Evolutionary conservation across 2,113 vertebrate species (phyloP).

Genomic region (Nibea albiflora): DNA sequence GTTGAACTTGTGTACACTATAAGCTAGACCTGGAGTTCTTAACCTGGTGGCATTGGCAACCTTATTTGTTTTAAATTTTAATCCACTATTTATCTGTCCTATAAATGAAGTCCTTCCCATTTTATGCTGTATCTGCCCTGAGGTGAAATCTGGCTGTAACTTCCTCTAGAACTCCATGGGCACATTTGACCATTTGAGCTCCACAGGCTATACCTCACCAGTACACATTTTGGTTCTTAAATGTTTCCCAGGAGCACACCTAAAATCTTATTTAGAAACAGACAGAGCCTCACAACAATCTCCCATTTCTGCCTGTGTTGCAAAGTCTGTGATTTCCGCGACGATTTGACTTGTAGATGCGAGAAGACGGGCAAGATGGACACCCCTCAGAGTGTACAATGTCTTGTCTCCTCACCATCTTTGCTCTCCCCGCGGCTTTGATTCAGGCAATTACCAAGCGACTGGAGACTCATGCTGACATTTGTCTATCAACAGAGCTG

Average conservation of each 20-base stretch:
- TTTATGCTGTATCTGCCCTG: neutral
- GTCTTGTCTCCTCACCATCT: slow-evolving; percentile 43
- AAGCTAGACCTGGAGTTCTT: neutral
- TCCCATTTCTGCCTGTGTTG: neutral
- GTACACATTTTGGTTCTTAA: neutral
- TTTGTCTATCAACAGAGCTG: slow-evolving; percentile 83
- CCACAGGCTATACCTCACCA: neutral
- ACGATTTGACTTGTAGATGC: slow-evolving; percentile 69
- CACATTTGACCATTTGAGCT: neutral
- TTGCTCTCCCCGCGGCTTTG: slow-evolving; percentile 62
- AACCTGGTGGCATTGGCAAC: neutral
- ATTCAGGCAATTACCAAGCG: slow-evolving; percentile 81
- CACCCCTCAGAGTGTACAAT: slow-evolving; percentile 25
- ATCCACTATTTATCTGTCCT: neutral
- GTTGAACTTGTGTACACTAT: neutral
- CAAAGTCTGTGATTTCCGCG: slow-evolving; percentile 34
- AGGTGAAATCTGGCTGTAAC: neutral
- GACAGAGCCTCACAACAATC: neutral
- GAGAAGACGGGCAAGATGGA: slow-evolving; percentile 1
- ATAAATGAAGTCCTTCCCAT: neutral
- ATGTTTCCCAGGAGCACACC: neutral
- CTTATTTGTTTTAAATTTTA: neutral
- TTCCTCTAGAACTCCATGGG: too few species aligned
- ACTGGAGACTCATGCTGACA: slow-evolving; percentile 81
- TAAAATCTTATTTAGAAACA: neutral